A percentile compares a stretch with the other conserved stretches of the same genome.
Evolutionary conservation across 2,113 vertebrate species (phyloP).

Genomic region (Ptilorrhoa leucosticta): DNA sequence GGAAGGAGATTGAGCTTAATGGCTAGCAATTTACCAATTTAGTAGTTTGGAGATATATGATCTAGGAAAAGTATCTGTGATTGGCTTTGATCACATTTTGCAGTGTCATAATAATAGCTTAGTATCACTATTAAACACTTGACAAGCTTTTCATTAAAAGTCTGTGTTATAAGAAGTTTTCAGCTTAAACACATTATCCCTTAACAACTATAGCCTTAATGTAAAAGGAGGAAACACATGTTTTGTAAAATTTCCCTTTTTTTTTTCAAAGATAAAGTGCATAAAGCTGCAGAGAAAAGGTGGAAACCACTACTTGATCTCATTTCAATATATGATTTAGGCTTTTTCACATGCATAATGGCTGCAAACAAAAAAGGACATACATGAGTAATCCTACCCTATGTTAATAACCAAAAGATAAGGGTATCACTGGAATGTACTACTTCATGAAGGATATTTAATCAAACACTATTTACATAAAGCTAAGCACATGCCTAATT

Average conservation of each 20-base stretch:
- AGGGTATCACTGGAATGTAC: rapidly evolving
- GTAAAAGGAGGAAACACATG: not conserved
- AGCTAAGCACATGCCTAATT: not conserved
- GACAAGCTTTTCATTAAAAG: not conserved
- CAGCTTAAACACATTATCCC: not conserved
- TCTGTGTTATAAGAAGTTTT: not conserved
- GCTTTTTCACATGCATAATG: not conserved
- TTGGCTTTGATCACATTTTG: not conserved
- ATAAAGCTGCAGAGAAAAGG: not conserved
- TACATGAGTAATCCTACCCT: not conserved
- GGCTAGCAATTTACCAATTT: not conserved
- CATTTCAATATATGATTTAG: not conserved
- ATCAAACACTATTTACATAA: not conserved
- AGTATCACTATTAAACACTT: not conserved
- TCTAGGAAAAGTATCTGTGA: not conserved
- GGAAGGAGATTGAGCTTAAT: not conserved
- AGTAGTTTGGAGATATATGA: not conserved
- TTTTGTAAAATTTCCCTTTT: not conserved
- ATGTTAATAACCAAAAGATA: not conserved
- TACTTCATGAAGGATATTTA: not conserved
- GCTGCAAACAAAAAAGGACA: not conserved
- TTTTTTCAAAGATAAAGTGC: not conserved
- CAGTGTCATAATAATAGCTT: not conserved
- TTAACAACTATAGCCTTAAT: not conserved
- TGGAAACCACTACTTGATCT: not conserved